Evolutionary conservation across 2,888 invertebrate genomes (phyloP), one percentile per base, ranked within the genome.

Genomic region (Germaria angustata): DNA sequence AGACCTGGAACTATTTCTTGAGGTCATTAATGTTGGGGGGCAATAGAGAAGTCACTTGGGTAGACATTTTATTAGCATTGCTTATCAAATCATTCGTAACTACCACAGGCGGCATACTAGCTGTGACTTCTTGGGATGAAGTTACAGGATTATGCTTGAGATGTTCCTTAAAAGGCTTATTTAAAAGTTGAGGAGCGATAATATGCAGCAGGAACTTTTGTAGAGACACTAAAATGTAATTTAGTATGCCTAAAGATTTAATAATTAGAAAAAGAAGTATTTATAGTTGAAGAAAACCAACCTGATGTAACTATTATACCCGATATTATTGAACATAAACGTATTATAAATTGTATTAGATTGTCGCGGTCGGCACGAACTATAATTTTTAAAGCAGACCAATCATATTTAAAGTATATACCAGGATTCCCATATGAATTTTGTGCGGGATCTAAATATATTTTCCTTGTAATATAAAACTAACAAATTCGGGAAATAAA

Each of bases 341-440:
- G 94, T 57, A 98, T 94, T 75, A 95, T 92, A 89, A 99, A 97
- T 90, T 96, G 95, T 49, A 95, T 91, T 36, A 96, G 86, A 84
- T 95, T 93, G 86, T 97, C 96, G 77, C 95, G 93, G 88, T 96
- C 95, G 89, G 96, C 96, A 68, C 93, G 94, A 0, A 97, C 95
- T 88, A 94, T 93, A 6, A 99, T 95, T 92, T 96, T 96, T 53
- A 99, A 91, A 0, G 98, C 96, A 17, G 97, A 96, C 92, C 97
- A 95, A 87, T 99, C 98, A 90, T 99, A 99, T 90, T 98, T 98
- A 86, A 99, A 95, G 90, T 97, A 98, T 85, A 99, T 95, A 22
- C 99, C 99, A 0, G 98, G 97, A 20, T 97, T 95, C 0, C 98
- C 98, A 88, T 98, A 98, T 15, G 97, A 97, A 28, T 97, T 98